Conservation (phyloP, 2,888 invertebrate genomes). For the Caprella mutica region DNA sequence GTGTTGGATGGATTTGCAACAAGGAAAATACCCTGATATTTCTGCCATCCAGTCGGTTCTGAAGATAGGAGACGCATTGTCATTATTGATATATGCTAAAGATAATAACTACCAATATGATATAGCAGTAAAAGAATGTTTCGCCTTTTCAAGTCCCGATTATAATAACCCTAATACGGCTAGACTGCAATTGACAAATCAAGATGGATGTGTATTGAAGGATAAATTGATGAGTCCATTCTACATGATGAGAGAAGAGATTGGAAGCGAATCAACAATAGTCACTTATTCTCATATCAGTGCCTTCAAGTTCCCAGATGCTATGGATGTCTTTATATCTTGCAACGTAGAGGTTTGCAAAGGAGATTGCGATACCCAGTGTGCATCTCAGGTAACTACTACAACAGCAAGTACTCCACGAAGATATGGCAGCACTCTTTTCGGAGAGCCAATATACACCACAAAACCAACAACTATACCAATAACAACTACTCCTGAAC, state of each 20-base stretch:
- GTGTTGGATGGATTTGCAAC: constrained; percentile 37
- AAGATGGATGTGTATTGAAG: constrained; percentile 37
- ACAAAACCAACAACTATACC: constrained; percentile 4
- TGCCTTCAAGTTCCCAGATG: constrained; percentile 38
- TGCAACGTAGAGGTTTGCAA: constrained; percentile 37
- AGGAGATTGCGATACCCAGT: constrained; percentile 35
- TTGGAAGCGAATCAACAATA: constrained; percentile 47
- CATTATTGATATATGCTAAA: constrained; percentile 36
- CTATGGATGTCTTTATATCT: constrained; percentile 36
- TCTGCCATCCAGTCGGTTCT: constrained; percentile 36
- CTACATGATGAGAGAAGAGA: constrained; percentile 38
- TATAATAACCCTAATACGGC: constrained; percentile 24
- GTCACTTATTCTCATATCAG: constrained; percentile 36
- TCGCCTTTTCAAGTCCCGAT: constrained; percentile 36
- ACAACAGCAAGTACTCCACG: constrained; percentile 15
- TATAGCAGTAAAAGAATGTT: constrained; percentile 37
- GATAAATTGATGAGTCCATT: constrained; percentile 37
- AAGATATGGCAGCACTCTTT: constrained; percentile 22
- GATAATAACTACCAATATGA: constrained; percentile 36
- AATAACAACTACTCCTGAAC: constrained; percentile 9
- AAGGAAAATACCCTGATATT: constrained; percentile 35
- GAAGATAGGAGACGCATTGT: constrained; percentile 37
- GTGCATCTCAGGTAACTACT: constrained; percentile 8
- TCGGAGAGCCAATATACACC: constrained; percentile 22
- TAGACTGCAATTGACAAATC: constrained; percentile 35